A percentile compares a stretch with the other conserved stretches of the same genome.
phyloP scores from a whole-genome alignment of 2,797 vertebrate genomes.

The Dromococcyx pavoninus region DNA sequence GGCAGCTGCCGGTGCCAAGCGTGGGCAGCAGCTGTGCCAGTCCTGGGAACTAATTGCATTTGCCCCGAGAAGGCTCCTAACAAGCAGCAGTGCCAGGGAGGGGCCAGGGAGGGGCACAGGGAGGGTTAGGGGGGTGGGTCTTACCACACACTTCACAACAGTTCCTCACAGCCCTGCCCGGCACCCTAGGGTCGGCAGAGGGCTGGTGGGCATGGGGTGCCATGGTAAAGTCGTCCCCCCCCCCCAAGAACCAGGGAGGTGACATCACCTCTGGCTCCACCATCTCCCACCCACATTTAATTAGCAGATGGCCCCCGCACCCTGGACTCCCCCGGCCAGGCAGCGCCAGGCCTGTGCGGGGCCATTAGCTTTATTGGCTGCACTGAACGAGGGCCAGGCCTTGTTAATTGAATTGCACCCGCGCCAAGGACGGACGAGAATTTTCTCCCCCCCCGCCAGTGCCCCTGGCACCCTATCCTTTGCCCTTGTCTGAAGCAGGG shows the following conservation, averaged over 20 bases:
- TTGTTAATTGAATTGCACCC: slow-evolving; percentile 60
- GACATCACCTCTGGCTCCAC: not conserved
- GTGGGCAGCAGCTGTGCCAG: not conserved
- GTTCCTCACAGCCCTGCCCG: not conserved
- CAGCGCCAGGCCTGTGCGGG: slow-evolving; percentile 40
- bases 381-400: slow-evolving; percentile 32
- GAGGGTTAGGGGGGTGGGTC: not conserved
- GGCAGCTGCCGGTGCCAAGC: not conserved
- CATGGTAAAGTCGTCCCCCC: not conserved
- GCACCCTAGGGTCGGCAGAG: not conserved
- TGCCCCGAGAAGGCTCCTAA: not conserved
- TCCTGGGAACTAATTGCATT: slow-evolving; percentile 10
- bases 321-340: fast-evolving
- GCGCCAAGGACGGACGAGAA: not conserved
- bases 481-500: not conserved
- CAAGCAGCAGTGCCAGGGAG: not conserved
- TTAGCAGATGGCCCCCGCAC: slow-evolving; percentile 44
- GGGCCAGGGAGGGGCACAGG: not conserved
- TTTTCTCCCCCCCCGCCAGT: not conserved
- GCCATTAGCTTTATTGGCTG: slow-evolving; percentile 65
- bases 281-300: slow-evolving; percentile 28
- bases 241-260: not conserved
- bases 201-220: not conserved
- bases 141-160: not conserved
- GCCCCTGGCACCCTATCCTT: not conserved